A percentile compares a stretch with the other conserved stretches of the same genome.
These are phyloP conservation scores for Cricetomys ansorgei DNA, from an alignment of 2,113 vertebrate species.

Conservation along the genomic window DNA sequence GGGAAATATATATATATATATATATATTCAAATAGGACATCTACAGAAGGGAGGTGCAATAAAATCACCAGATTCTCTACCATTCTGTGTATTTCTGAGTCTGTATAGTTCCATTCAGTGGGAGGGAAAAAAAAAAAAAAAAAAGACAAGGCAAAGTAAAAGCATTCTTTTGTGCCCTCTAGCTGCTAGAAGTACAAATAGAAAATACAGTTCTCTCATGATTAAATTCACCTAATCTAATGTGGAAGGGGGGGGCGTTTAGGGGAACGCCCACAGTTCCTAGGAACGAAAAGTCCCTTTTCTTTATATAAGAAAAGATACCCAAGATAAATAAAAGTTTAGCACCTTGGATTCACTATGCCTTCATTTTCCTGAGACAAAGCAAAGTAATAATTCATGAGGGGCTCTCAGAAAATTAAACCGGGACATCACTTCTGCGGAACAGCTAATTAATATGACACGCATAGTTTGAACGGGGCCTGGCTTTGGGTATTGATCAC, in stretches of 20 bases:
- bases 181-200: constrained; percentile 88
- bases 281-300: constrained; percentile 78
- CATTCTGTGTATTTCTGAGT: constrained; percentile 75
- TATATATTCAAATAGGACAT: no score
- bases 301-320: constrained; percentile 57
- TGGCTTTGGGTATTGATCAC: neutral
- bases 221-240: constrained; percentile 83
- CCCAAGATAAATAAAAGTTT: constrained; percentile 12
- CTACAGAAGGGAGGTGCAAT: constrained; percentile 63
- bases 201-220: constrained; percentile 84
- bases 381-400: constrained; percentile 37
- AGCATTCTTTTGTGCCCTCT: constrained; percentile 92
- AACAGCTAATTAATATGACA: constrained; percentile 18
- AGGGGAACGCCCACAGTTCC: constrained; percentile 54
- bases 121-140: neutral
- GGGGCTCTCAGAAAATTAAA: constrained; percentile 50
- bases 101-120: constrained; percentile 73
- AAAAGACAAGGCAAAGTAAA: constrained; percentile 81
- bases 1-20: constrained; percentile 12
- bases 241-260: neutral
- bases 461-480: neutral
- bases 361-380: constrained; percentile 16
- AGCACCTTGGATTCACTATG: neutral
- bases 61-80: constrained; percentile 47
- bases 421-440: neutral